Evolutionary conservation across 2,797 vertebrate genomes (phyloP).

Genomic region (Tragelaphus eurycerus): DNA sequence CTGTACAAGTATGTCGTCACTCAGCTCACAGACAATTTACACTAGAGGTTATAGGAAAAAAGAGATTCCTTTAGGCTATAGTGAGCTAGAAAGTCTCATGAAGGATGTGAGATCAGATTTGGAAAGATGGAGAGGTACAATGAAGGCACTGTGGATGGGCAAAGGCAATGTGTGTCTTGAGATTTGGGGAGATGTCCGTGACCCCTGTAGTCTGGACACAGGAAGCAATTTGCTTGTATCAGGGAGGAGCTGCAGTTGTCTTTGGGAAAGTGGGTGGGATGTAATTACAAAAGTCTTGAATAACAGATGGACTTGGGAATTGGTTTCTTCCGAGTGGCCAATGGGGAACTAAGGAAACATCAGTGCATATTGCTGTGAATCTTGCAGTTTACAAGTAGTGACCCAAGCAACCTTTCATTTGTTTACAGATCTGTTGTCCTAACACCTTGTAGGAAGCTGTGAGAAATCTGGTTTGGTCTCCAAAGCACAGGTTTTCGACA

Average conservation of each 20-base stretch:
- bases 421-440: neutral
- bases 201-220: neutral
- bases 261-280: neutral
- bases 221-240: neutral
- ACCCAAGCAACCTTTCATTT: slow-evolving; percentile 13
- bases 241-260: neutral
- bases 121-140: neutral
- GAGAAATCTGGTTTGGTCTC: neutral
- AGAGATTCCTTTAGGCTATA: neutral
- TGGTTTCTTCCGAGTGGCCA: neutral
- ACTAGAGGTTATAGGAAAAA: neutral
- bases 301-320: neutral
- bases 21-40: neutral
- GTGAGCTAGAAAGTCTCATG: neutral
- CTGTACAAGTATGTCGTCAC: neutral
- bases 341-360: neutral
- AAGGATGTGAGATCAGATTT: neutral
- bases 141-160: neutral
- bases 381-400: neutral
- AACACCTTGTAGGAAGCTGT: neutral
- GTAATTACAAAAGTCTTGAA: neutral
- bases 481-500: slow-evolving; percentile 50
- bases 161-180: neutral
- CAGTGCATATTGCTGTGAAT: neutral
- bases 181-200: neutral